Conservation (phyloP, 1,140 invertebrate species). For the Dolichoris vasculosae region DNA sequence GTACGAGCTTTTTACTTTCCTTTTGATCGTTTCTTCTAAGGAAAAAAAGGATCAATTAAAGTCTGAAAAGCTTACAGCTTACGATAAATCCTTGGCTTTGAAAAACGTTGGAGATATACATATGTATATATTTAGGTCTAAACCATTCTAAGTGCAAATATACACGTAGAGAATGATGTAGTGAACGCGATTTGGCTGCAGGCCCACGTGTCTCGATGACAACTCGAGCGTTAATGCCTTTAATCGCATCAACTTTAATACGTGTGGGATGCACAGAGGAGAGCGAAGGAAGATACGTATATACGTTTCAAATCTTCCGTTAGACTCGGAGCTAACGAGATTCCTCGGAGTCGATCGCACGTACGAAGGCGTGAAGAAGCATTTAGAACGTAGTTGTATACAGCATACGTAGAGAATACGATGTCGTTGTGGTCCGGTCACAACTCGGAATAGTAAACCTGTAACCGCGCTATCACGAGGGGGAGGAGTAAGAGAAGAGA, state of each 20-base stretch:
- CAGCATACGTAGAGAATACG: too few species aligned
- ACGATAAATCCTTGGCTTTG: too few species aligned
- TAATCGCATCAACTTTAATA: background rate
- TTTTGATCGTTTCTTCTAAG: too few species aligned
- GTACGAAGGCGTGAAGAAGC: conserved; percentile 40
- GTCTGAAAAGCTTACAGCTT: too few species aligned
- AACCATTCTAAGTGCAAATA: too few species aligned
- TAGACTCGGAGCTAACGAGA: conserved; percentile 45
- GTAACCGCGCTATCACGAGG: background rate
- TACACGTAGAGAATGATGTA: background rate
- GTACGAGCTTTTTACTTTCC: too few species aligned
- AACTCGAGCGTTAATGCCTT: background rate
- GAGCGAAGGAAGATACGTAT: too few species aligned
- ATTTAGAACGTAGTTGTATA: conserved; percentile 48
- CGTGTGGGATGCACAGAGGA: background rate
- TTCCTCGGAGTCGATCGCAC: conserved; percentile 46
- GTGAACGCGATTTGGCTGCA: background rate
- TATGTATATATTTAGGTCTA: too few species aligned
- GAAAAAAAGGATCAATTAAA: too few species aligned
- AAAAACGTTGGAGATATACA: too few species aligned
- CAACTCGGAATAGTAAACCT: background rate
- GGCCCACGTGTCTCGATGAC: background rate
- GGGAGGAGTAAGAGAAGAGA: background rate
- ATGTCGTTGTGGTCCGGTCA: background rate
- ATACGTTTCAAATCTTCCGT: conserved; percentile 45